Conservation (phyloP, 2,888 invertebrate species). For the Lasius fuliginosus region DNA sequence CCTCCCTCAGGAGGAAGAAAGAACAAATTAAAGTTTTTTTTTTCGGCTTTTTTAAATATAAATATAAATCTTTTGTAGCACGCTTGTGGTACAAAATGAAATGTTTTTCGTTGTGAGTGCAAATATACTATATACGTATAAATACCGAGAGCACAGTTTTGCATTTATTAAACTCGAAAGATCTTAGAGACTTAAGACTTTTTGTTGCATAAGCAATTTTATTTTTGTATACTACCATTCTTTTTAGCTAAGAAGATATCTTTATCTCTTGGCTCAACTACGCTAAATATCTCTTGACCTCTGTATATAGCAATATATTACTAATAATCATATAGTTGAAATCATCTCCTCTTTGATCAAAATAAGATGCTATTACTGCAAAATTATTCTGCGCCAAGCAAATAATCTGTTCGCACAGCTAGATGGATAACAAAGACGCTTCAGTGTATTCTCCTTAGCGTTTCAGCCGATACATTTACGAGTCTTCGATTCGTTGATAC, state of each 20-base stretch:
- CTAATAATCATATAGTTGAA: slow-evolving; percentile 28
- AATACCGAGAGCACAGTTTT: not conserved
- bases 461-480: not conserved
- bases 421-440: not conserved
- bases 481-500: not conserved
- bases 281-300: slow-evolving; percentile 30
- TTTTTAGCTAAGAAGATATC: slow-evolving; percentile 9
- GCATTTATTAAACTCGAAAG: slow-evolving; percentile 19
- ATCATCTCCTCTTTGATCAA: slow-evolving; percentile 11
- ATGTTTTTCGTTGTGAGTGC: not conserved
- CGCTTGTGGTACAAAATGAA: not conserved
- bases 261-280: slow-evolving; percentile 19
- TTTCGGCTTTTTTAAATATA: slow-evolving; percentile 13
- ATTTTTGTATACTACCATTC: slow-evolving; percentile 14
- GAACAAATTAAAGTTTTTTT: not conserved
- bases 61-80: not conserved
- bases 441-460: not conserved
- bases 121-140: not conserved
- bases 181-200: not conserved
- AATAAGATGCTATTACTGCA: slow-evolving; percentile 15
- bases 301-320: slow-evolving; percentile 32
- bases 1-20: not conserved
- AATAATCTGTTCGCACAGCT: slow-evolving; percentile 17
- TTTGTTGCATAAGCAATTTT: slow-evolving; percentile 25
- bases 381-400: slow-evolving; percentile 13